These are phyloP conservation scores for Nyleta sp. DNA, from an alignment of 2,888 invertebrate genomes.

Conservation along the genomic window DNA sequence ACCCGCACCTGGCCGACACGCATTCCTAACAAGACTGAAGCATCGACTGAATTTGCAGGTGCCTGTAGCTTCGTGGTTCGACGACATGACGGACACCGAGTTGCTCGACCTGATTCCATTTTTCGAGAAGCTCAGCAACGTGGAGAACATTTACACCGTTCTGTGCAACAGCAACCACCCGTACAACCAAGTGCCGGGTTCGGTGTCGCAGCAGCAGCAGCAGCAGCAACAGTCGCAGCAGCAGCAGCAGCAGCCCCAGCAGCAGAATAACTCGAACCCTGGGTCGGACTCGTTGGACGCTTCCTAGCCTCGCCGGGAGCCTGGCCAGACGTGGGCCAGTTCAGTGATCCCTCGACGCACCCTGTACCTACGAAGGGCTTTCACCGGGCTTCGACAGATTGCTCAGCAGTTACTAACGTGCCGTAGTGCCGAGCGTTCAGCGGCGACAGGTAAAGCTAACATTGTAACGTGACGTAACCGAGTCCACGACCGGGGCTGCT, in stretches of 20 bases:
- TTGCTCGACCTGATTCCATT: slow-evolving; percentile 98
- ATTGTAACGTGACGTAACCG: slow-evolving; percentile 48
- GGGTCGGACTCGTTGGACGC: slow-evolving; percentile 78
- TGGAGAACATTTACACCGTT: slow-evolving; percentile 98
- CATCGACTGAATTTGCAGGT: slow-evolving; percentile 87
- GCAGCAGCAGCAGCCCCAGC: slow-evolving; percentile 6
- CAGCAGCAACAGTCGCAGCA: slow-evolving; percentile 9
- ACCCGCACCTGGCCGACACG: too few relatives aligned
- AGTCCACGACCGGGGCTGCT: slow-evolving; percentile 35
- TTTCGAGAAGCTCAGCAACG: slow-evolving; percentile 98
- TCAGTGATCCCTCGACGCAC: slow-evolving; percentile 77
- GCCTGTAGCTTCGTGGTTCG: slow-evolving; percentile 99
- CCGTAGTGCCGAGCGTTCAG: slow-evolving; percentile 52
- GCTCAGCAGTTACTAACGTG: slow-evolving; percentile 71
- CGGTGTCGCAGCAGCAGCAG: slow-evolving; percentile 53
- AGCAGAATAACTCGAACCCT: slow-evolving; percentile 64
- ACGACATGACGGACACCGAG: slow-evolving; percentile 99
- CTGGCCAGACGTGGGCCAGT: slow-evolving; percentile 77
- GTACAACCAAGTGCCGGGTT: slow-evolving; percentile 84
- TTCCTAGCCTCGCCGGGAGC: slow-evolving; percentile 80
- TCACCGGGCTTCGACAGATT: slow-evolving; percentile 75
- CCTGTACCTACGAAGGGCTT: slow-evolving; percentile 76
- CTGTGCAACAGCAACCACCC: slow-evolving; percentile 96
- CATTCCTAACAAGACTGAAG: too few relatives aligned
- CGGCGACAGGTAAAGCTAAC: slow-evolving; percentile 49